Evolutionary conservation across 92 coral and sea anemone species (phyloP).

Genomic region (Paragorgia papillata): DNA sequence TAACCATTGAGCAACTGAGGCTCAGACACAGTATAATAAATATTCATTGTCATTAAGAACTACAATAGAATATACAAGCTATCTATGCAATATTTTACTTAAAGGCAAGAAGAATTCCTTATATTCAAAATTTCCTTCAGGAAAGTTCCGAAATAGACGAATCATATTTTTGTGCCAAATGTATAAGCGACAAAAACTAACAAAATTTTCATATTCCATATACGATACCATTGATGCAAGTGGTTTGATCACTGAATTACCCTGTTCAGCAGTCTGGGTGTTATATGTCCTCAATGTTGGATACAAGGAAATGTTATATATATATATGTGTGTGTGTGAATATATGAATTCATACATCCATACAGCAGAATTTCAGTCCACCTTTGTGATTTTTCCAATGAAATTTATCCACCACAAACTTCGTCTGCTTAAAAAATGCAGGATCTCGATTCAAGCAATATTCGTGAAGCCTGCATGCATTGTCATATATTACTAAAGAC

Average conservation of each 20-base stretch:
- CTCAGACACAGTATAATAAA: too few species aligned
- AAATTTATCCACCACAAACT: slow-evolving; percentile 33
- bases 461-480: slow-evolving; percentile 24
- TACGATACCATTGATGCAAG: slow-evolving; percentile 18
- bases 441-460: slow-evolving; percentile 35
- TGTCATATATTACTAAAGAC: slow-evolving; percentile 4
- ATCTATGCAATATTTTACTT: not conserved
- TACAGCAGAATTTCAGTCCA: not conserved
- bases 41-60: not conserved
- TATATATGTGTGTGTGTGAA: not conserved
- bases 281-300: not conserved
- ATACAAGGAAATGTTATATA: slow-evolving; percentile 16
- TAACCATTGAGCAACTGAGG: too few species aligned
- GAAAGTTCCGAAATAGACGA: not conserved
- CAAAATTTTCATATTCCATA: too few species aligned
- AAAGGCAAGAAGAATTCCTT: slow-evolving; percentile 2
- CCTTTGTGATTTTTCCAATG: slow-evolving; percentile 44
- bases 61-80: not conserved
- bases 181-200: slow-evolving; percentile 1
- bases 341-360: not conserved
- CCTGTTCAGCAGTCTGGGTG: slow-evolving; percentile 18
- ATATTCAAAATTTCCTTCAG: not conserved
- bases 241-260: slow-evolving; percentile 29
- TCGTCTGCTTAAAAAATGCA: slow-evolving; percentile 24
- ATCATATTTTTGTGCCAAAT: slow-evolving; percentile 25